Evolutionary conservation across 2,797 vertebrate species (phyloP), one percentile per base, ranked within the genome.

Genomic region (Brotula barbata): DNA sequence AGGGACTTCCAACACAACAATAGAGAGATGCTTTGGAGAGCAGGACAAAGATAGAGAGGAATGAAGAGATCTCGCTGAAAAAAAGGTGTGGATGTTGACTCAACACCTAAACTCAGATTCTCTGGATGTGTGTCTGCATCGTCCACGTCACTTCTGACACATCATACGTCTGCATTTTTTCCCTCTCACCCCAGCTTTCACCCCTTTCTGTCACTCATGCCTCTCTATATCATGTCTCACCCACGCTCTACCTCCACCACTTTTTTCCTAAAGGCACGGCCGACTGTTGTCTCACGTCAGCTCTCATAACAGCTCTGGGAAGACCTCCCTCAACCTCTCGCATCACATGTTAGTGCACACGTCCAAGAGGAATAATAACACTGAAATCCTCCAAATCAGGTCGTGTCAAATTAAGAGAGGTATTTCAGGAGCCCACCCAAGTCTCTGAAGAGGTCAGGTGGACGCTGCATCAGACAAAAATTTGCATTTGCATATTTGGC

Each of bases 1-100:
- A 80, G 73, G 57, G 78, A 87, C 77, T 81, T 90, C 87, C 87
- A 91, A 71, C 71, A 75, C 81, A 81, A 86, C 88, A 88, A 86
- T 83, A 71, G 83, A 63, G 76, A 74, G 84, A 84, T 84, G 77
- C 72, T 78, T 64, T 71, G 82, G 86, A 83, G 70, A 46, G 77
- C 65, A 61, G 41, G 64, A 60, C 53, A 60, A 55, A 73, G 72
- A 77, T 36, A 47, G 55, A 61, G 42, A 68, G 48, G 53, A 41
- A 47, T 43, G 54, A 58, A 65, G 48, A 73, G 52, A 67, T 52
- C 51, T 71, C 31, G 11, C 11, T 41, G 31, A 21, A 42, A 19
- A 12, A 23, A 12, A 21, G 53, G n/a, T 20, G 62, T 47, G 46
- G 53, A 71, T 75, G 71, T 74, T 55, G 55, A 68, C 67, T 68